Evolutionary conservation across 2,113 vertebrate genomes (phyloP).

Genomic region (Eptesicus fuscus): DNA sequence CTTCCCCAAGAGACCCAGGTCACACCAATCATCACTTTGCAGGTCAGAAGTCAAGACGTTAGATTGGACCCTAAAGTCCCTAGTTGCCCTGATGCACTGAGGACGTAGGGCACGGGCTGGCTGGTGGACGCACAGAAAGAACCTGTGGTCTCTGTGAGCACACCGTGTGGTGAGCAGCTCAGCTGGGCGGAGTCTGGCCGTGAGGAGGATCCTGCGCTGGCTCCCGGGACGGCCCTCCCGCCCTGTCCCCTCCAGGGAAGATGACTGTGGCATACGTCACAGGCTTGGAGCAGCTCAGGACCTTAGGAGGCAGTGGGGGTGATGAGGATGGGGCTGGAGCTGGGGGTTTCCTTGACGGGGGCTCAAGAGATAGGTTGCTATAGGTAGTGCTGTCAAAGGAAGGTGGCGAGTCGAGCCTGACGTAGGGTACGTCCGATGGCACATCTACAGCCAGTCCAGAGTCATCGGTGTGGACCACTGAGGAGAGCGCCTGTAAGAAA

Average conservation of each 20-base stretch:
- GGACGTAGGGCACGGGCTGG: neutral
- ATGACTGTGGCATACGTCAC: slow-evolving; percentile 65
- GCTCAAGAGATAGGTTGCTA: neutral
- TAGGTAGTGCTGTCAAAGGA: slow-evolving; percentile 62
- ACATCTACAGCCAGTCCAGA: neutral
- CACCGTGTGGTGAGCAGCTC: neutral
- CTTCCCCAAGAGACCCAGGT: neutral
- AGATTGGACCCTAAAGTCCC: neutral
- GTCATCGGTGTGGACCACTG: neutral
- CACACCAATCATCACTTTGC: neutral
- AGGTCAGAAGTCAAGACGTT: neutral
- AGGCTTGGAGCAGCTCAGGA: neutral
- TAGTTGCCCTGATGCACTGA: neutral
- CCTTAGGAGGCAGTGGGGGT: slow-evolving; percentile 40
- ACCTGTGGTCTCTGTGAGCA: no score
- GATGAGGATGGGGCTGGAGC: neutral
- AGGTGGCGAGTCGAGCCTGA: slow-evolving; percentile 17
- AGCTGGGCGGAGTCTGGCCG: neutral
- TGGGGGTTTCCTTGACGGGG: neutral
- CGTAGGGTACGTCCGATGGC: neutral
- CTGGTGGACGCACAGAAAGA: neutral
- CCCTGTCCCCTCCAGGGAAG: slow-evolving; percentile 3
- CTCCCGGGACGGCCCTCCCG: neutral
- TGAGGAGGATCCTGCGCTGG: neutral
- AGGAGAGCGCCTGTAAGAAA: slow-evolving; percentile 25